Evolutionary conservation across 2,113 vertebrate genomes (phyloP), one percentile per base, ranked within the genome.

Genomic region (Scomber colias): DNA sequence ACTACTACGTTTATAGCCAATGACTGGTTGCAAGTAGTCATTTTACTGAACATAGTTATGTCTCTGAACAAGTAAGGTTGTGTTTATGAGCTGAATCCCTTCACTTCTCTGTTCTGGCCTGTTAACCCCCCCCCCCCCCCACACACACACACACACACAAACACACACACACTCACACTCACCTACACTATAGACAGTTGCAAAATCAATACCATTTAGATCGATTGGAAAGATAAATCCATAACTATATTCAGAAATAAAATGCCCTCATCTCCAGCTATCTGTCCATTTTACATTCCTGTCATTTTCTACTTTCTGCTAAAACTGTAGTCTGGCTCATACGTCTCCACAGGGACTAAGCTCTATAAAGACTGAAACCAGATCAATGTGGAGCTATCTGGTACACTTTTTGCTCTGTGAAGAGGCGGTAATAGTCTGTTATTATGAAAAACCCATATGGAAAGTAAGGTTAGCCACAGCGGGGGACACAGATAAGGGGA

Each of bases 361-460:
- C 66, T 76, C 53, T 72, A 53, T 59, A 68, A 85, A 84, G 80
- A 66, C 72, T 73, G 87, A 84, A 90, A 35, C 49, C 71, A 71
- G 84, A 92, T 91, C 91, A 91, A 93, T 92, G 87, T 79, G 35
- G 50, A 70, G 68, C 85, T 64, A 31, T 83, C 77, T 1, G 15
- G 68, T 79, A 19, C 5, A 2, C 72, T 67, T 66, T 63, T 55
- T 67, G 49, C 64, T 75, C 56, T 80, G 77, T 82, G 82, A 75
- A 59, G 74, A 85, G 71, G 63, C 75, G 46, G 54, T 85, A 84
- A 88, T 83, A 70, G 84, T 76, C 68, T 56, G 71, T 78, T 80
- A 85, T 92, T 86, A 78, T 69, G n/a, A 84, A 82, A 27, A 84
- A 68, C 72, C 77, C 89, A 90, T 83, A 91, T 82, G 86, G 86